phyloP scores from a whole-genome alignment of 1,140 invertebrate species.

The Phthorimaea operculella region DNA sequence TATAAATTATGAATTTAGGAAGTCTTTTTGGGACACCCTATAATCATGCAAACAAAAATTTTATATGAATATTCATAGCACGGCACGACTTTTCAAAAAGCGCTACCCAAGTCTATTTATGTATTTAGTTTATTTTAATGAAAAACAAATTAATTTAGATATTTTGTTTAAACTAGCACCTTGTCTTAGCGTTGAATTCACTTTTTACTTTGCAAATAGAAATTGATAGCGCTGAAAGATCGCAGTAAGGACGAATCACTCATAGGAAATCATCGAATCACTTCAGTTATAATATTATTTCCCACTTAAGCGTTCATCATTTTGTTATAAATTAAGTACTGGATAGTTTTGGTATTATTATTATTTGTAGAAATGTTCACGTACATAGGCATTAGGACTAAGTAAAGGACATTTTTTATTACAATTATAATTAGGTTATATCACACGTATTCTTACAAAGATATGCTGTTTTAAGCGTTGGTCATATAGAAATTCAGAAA shows the following conservation, averaged over 20 bases:
- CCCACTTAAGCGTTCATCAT: slow-evolving; percentile 38
- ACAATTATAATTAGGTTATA: slow-evolving; percentile 54
- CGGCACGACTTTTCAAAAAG: slow-evolving; percentile 9
- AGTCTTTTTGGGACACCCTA: neutral
- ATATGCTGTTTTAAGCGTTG: slow-evolving; percentile 63
- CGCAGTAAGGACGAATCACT: slow-evolving; percentile 32
- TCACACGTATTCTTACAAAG: slow-evolving; percentile 62
- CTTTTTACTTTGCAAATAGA: neutral
- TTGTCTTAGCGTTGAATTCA: slow-evolving; percentile 7
- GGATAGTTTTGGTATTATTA: slow-evolving; percentile 52
- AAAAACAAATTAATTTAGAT: neutral
- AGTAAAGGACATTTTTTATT: slow-evolving; percentile 43
- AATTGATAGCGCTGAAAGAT: slow-evolving; percentile 8
- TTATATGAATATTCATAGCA: slow-evolving; percentile 1
- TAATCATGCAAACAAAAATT: neutral
- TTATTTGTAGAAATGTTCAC: slow-evolving; percentile 21
- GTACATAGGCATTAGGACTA: slow-evolving; percentile 34
- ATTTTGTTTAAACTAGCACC: slow-evolving; percentile 19
- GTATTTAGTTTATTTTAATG: slow-evolving; percentile 4
- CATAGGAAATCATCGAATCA: slow-evolving; percentile 36
- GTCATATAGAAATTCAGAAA: slow-evolving; percentile 50
- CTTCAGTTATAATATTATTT: slow-evolving; percentile 30
- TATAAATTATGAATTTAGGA: neutral
- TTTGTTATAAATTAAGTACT: slow-evolving; percentile 61
- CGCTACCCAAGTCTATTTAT: slow-evolving; percentile 13